Evolutionary conservation across 2,888 invertebrate genomes (phyloP).

Genomic region (Torymus aiolomorphi): DNA sequence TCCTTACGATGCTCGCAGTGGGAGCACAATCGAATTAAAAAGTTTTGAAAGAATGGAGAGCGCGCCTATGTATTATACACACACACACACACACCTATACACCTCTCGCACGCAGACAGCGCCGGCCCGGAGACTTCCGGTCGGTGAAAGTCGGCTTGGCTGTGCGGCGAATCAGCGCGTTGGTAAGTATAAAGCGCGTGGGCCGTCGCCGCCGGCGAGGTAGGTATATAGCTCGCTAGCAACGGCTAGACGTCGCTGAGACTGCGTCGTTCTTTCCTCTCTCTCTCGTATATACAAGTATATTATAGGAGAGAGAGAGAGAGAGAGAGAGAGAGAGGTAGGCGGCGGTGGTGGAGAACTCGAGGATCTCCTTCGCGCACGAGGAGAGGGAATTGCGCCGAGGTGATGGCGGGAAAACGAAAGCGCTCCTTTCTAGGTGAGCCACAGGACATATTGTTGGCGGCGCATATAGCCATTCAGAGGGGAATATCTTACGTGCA

Average conservation of each 20-base stretch:
- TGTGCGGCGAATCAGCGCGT: neutral
- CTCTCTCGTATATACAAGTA: neutral
- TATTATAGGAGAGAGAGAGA: neutral
- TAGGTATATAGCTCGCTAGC: neutral
- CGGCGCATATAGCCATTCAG: no score
- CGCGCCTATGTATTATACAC: no score
- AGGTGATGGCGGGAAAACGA: slow-evolving; percentile 10
- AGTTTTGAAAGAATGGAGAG: slow-evolving; percentile 6
- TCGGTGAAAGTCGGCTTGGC: slow-evolving; percentile 42
- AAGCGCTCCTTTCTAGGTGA: slow-evolving; percentile 1
- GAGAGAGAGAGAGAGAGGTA: neutral
- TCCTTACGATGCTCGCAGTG: no score
- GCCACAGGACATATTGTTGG: neutral
- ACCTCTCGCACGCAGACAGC: neutral
- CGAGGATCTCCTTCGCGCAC: no score
- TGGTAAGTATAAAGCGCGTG: slow-evolving; percentile 27
- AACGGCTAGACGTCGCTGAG: slow-evolving; percentile 41
- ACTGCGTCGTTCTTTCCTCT: slow-evolving; percentile 26
- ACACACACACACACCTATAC: no score
- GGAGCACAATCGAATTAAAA: slow-evolving; percentile 8
- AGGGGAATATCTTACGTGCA: no score
- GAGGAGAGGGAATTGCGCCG: slow-evolving; percentile 16
- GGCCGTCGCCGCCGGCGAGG: slow-evolving; percentile 2
- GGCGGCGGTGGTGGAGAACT: no score
- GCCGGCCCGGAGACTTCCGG: slow-evolving; percentile 36